Evolutionary conservation across 2,888 invertebrate species (phyloP), one percentile per base, ranked within the genome.

Genomic region (Pristionchus japonicus): DNA sequence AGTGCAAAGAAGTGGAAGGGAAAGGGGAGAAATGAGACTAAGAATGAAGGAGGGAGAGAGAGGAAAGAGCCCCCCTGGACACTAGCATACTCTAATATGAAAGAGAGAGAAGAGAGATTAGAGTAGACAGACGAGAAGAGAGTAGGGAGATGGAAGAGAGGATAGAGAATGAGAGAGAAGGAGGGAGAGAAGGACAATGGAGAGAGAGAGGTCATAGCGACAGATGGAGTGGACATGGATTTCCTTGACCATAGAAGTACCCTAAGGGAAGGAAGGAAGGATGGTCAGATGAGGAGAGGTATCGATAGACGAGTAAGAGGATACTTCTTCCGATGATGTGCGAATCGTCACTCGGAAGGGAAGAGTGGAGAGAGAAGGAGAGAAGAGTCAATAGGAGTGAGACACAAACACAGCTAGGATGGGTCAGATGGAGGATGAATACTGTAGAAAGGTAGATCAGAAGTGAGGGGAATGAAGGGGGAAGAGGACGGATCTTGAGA

Each of bases 31-130:
- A 88, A 67, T 77, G 83, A 80, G 49, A 43, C n/a, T 49, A 37
- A 89, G 87, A 89, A 89, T 64, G 47, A 64, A 52, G 57, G 47
- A 89, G 86, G 34, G 84, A 74, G 61, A 87, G 84, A 61, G 23
- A 83, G 89, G 87, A 90, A n/a, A n/a, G n/a, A 85, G 89, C 85
- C 87, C 83, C 88, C 82, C 70, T 87, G 89, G 89, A 37, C 40
- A 57, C 77, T 82, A 84, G 84, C 70, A 74, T 82, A 74, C 80
- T 87, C 80, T 61, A 82, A 88, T 89, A 87, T 83, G 67, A 80
- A 77, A 85, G 70, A 40, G 86, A 67, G 67, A 34, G 88, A 87
- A 84, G 74, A 88, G 74, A 87, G 89, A 85, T 83, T 77, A 70
- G 86, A 83, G 84, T 77, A 86, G 88, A 88, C 27, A 49, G 83